phyloP scores from a whole-genome alignment of 2,888 invertebrate genomes.

The Alentia gelatinosa region DNA sequence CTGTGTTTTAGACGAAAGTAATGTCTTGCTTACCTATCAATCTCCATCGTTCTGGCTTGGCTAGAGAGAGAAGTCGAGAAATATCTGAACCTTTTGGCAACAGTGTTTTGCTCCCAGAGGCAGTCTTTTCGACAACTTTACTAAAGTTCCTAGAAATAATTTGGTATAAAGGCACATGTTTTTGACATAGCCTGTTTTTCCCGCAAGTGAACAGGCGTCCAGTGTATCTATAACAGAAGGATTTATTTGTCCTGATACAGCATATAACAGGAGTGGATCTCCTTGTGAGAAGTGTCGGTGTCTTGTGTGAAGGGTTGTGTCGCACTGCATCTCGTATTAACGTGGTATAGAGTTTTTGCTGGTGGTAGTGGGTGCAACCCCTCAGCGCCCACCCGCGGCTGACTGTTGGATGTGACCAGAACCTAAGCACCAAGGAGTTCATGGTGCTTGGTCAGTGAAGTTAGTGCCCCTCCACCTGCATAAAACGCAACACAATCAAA shows the following conservation, averaged over 20 bases:
- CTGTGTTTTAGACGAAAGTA: no score
- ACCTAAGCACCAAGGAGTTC: neutral
- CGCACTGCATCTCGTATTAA: neutral
- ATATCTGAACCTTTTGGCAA: slow-evolving; percentile 67
- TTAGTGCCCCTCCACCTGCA: neutral
- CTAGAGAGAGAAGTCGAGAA: slow-evolving; percentile 72
- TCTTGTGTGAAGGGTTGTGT: neutral
- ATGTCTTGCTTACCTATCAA: slow-evolving; percentile 76
- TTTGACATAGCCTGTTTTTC: neutral
- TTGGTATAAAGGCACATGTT: neutral
- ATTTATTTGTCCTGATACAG: neutral
- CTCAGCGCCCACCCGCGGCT: neutral
- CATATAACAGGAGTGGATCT: neutral
- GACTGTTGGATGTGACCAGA: neutral
- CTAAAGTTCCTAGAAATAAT: neutral
- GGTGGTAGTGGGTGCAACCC: neutral
- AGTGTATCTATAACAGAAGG: neutral
- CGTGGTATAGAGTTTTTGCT: neutral
- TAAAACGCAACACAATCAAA: no score
- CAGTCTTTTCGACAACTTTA: neutral
- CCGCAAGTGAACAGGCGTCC: neutral
- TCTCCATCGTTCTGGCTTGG: slow-evolving; percentile 77
- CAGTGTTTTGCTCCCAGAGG: neutral
- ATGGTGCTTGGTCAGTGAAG: neutral
- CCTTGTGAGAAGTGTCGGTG: neutral